These are phyloP conservation scores for Acinonyx jubatus DNA, from an alignment of 2,113 vertebrate genomes.

Conservation along the genomic window DNA sequence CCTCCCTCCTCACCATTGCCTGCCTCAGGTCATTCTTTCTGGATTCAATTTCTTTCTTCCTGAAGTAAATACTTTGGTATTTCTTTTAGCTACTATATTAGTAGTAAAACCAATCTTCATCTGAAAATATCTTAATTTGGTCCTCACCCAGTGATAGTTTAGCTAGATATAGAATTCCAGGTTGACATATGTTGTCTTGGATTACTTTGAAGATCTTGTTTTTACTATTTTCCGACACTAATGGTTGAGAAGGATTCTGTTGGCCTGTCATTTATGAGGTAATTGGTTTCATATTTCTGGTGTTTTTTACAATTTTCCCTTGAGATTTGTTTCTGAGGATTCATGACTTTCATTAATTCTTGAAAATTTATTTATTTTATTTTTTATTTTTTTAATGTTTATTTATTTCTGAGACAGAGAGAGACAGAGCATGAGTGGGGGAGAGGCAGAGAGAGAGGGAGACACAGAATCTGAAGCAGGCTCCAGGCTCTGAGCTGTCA, in stretches of 20 bases:
- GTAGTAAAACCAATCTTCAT: background rate
- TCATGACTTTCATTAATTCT: background rate
- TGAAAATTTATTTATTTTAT: background rate
- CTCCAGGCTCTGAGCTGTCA: too few relatives aligned
- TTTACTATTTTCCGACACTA: background rate
- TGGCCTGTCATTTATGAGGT: background rate
- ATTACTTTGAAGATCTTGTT: background rate
- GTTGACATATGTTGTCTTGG: background rate
- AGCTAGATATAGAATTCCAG: background rate
- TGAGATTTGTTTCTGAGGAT: constrained; percentile 18
- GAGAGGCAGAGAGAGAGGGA: too few relatives aligned
- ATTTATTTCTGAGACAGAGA: too few relatives aligned
- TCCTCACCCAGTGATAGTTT: background rate
- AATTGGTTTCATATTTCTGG: background rate
- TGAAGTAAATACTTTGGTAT: background rate
- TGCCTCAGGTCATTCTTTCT: background rate
- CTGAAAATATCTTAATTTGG: background rate
- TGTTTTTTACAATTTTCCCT: background rate
- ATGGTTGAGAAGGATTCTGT: background rate
- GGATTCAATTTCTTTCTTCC: background rate
- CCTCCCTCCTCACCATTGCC: background rate
- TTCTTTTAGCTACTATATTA: background rate
- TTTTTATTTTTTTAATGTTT: too few relatives aligned
- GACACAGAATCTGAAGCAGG: too few relatives aligned
- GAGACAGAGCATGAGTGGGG: too few relatives aligned